Evolutionary conservation across 2,113 vertebrate species (phyloP).

Genomic region (Triplophysa rosa): DNA sequence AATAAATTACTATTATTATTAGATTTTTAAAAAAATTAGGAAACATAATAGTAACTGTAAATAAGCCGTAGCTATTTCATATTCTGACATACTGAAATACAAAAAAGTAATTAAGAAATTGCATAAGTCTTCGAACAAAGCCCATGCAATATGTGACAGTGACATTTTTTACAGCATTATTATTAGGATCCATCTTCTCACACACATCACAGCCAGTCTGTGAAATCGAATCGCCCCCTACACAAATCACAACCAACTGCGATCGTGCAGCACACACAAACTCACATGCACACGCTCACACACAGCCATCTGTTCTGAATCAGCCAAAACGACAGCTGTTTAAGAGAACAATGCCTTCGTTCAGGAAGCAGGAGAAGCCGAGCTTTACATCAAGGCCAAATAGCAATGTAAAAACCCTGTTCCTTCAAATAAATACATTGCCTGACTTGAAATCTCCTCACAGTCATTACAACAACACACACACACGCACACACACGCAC

Average conservation of each 20-base stretch:
- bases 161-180: slow-evolving; percentile 18
- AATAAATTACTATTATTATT: not conserved
- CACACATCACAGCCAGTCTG: slow-evolving; percentile 46
- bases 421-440: slow-evolving; percentile 52
- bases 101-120: not conserved
- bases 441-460: slow-evolving; percentile 51
- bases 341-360: slow-evolving; percentile 75
- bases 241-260: slow-evolving; percentile 47
- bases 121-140: slow-evolving; percentile 13
- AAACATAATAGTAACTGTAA: slow-evolving; percentile 9
- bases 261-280: slow-evolving; percentile 50
- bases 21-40: not conserved
- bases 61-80: not conserved
- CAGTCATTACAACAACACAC: slow-evolving; percentile 45
- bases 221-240: slow-evolving; percentile 47
- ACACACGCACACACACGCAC: slow-evolving; percentile 28
- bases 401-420: slow-evolving; percentile 59
- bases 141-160: not conserved
- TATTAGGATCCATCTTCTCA: slow-evolving; percentile 28
- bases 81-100: not conserved
- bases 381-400: slow-evolving; percentile 69
- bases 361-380: slow-evolving; percentile 63
- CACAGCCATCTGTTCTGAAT: slow-evolving; percentile 78
- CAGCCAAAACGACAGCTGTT: slow-evolving; percentile 78
- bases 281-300: slow-evolving; percentile 50